phyloP scores from a whole-genome alignment of 2,113 vertebrate genomes.

The Casuarius casuarius region DNA sequence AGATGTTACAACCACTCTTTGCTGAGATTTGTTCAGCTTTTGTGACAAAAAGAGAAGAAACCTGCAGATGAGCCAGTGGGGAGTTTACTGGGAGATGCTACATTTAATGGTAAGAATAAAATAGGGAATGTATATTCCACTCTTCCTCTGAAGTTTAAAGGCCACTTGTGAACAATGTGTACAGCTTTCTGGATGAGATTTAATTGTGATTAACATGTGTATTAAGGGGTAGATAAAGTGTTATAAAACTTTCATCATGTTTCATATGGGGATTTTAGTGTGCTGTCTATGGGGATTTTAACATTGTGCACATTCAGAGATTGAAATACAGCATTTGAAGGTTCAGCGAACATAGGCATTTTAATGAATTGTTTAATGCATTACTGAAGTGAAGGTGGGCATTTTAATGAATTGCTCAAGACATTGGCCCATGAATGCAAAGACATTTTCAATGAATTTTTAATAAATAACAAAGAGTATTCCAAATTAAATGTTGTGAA shows the following conservation, averaged over 20 bases:
- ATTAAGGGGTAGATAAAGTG: background rate
- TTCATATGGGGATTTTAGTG: background rate
- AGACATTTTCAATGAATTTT: slow-evolving; percentile 16
- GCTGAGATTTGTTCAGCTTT: background rate
- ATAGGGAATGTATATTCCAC: background rate
- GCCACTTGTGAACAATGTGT: background rate
- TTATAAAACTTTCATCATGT: background rate
- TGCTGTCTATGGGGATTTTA: background rate
- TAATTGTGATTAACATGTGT: background rate
- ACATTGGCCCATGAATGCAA: background rate
- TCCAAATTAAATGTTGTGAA: slow-evolving; percentile 15
- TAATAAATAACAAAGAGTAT: slow-evolving; percentile 30
- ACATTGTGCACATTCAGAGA: background rate
- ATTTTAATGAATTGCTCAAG: slow-evolving; percentile 38
- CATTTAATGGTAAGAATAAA: background rate
- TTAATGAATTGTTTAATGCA: slow-evolving; percentile 37
- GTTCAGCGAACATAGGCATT: background rate
- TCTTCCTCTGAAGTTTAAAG: background rate
- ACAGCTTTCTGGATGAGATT: background rate
- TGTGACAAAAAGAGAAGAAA: background rate
- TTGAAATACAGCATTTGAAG: slow-evolving; percentile 14
- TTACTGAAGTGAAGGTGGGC: background rate
- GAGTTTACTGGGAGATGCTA: background rate
- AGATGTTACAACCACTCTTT: background rate
- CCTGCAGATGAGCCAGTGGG: background rate